Base-by-base conservation (phyloP, 2,888 invertebrate species). In the Xanthia icteritia region DNA sequence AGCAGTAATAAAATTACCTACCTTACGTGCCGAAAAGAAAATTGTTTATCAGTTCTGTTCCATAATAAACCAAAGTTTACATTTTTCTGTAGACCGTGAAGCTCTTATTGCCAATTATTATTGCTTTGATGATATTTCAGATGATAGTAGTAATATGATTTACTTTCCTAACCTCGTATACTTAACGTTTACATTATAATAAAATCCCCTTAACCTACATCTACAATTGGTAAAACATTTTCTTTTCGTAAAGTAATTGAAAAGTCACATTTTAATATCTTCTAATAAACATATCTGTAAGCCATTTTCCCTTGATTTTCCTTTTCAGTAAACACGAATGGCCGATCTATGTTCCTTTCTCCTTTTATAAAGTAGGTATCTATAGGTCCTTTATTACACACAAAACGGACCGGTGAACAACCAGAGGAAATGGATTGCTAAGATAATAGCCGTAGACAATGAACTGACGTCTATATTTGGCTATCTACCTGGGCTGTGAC, bases 401-500 rank as follows among this genome's bases (percentile, higher is more conserved):
- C 54, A 51, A 67, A 84, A 75, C 51, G 67, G 67, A 27, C 76
- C 72, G 31, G 39, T 75, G 82, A 64, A 75, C 39, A 61, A 67
- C 64, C 60, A 39, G 36, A 64, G 70, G 68, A 77, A 76, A 74
- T 75, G 69, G 56, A 73, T 80, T 75, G 69, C 74, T 82, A 75
- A 65, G 15, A 83, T 68, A 79, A 86, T 76, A 76, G 71, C 51
- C 27, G 67, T 17, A 63, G 73, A 83, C 76, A 83, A 76, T 86
- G 67, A 68, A 68, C 63, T 73, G 70, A 67, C 74, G 63, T 63
- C 65, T 73, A 75, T 65, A 64, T 76, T 74, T 74, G 48, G 36
- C 39, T 56, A 36, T 48, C 48, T 71, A 76, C 82, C 63, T 67
- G 48, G n/a, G 9, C 48, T 61, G 31, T 60, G n/a, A 58, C 17